Base-by-base conservation (phyloP, 2,888 invertebrate genomes). In the Drosophila siamana region DNA sequence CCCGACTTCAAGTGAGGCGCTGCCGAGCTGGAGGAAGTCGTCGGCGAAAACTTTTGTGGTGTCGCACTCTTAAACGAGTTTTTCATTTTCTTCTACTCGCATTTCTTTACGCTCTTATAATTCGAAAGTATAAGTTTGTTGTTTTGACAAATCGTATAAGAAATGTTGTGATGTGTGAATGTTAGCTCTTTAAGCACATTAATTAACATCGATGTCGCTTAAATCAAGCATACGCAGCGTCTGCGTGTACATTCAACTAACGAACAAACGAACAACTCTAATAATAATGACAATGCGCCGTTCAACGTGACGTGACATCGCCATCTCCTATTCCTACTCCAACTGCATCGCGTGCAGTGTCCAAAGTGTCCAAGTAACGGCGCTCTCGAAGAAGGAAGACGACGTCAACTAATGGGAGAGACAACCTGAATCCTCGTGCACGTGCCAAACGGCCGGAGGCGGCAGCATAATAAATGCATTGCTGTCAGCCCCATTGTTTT, bases 111-210 rank as follows among this genome's bases (percentile, higher is more conserved):
- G 86, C 83, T 83, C 83, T 83, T 83, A 83, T 83, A 83, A 67
- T 74, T 67, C 83, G 88, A 85, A 87, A 84, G 87, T 86, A 84
- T 84, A 88, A 84, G 83, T 86, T 81, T 73, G 13, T 70, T 80
- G 85, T 84, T 84, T 81, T 88, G 83, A 84, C 88, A 84, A 86
- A 88, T 88, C 78, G 81, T 83, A 84, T 80, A 82, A 78, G 84
- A 74, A 75, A 65, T 69, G 80, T 57, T 70, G 44, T 70, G 74
- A 69, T 83, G 66, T 77, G 80, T 64, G 65, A 78, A 74, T 62
- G 57, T 15, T 61, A 51, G 66, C 51, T 62, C 52, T 57, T 65
- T 69, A 69, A 65, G 61, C 69, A 46, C 65, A 62, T 80, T 80
- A 86, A 88, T 87, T 82, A 87, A 63, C 75, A 40, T 64, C 13